phyloP scores from a whole-genome alignment of 2,797 vertebrate species.

The Acanthis flammea region DNA sequence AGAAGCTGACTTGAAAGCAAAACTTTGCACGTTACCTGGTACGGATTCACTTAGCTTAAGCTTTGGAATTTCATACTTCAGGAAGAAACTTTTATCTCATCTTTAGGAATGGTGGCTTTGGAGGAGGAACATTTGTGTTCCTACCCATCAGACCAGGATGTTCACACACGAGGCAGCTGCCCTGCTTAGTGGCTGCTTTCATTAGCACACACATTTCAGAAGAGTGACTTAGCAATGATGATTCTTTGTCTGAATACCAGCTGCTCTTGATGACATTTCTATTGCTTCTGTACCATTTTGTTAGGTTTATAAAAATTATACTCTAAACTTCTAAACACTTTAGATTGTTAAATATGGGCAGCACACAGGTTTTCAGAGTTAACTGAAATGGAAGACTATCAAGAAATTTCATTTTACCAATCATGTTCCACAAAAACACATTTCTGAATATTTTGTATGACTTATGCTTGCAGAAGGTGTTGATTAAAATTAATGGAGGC shows the following conservation, averaged over 20 bases:
- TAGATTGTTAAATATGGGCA: background rate
- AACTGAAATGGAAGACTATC: background rate
- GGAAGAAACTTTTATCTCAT: background rate
- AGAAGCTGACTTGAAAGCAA: background rate
- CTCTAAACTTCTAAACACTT: background rate
- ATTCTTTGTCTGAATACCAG: background rate
- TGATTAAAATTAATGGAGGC: background rate
- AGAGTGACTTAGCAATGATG: background rate
- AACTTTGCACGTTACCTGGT: background rate
- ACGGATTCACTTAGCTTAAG: background rate
- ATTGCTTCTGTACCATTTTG: background rate
- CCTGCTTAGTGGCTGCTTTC: background rate
- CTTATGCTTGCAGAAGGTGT: background rate
- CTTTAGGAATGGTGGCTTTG: background rate
- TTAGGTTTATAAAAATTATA: background rate
- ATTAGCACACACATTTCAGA: background rate
- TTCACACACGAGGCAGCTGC: background rate
- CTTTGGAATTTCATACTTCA: background rate
- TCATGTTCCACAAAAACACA: background rate
- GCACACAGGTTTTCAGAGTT: background rate
- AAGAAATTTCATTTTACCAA: background rate
- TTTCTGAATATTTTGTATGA: background rate
- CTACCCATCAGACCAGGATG: accelerated
- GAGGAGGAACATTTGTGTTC: background rate
- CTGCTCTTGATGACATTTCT: background rate